A percentile compares a stretch with the other conserved stretches of the same genome.
These are phyloP conservation scores for Lycodopsis pacificus DNA, from an alignment of 2,797 vertebrate species.

Conservation along the genomic window DNA sequence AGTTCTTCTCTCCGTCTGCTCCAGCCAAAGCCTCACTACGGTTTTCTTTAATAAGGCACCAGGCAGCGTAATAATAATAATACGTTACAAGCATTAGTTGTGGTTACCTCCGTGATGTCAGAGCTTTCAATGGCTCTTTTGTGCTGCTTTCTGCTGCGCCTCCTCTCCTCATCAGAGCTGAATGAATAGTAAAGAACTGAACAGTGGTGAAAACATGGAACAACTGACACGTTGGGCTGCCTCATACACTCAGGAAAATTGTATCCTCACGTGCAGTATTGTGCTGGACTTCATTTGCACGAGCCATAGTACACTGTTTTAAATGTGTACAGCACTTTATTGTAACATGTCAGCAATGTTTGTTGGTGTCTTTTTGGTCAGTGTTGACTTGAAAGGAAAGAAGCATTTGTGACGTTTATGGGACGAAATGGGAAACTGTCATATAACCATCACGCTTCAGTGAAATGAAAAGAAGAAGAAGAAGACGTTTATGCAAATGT, in stretches of 20 bases:
- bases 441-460: no score
- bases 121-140: slow-evolving; percentile 77
- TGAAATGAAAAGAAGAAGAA: no score
- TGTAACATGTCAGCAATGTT: background rate
- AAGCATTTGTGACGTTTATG: background rate
- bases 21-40: slow-evolving; percentile 75
- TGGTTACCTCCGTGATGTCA: slow-evolving; percentile 73
- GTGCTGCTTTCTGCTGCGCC: slow-evolving; percentile 58
- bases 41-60: slow-evolving; percentile 70
- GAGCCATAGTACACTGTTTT: background rate
- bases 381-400: background rate
- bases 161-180: slow-evolving; percentile 49
- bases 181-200: slow-evolving; percentile 38
- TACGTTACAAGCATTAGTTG: slow-evolving; percentile 68
- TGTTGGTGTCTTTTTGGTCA: background rate
- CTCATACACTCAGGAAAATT: slow-evolving; percentile 25
- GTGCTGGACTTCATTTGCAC: slow-evolving; percentile 3
- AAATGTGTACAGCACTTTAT: background rate
- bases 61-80: slow-evolving; percentile 75
- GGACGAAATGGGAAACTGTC: no score
- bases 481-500: background rate
- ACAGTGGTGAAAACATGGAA: slow-evolving; percentile 67
- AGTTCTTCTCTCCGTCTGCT: slow-evolving; percentile 70
- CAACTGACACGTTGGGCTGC: slow-evolving; percentile 45
- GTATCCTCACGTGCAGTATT: slow-evolving; percentile 17